A percentile compares a stretch with the other conserved stretches of the same genome.
Conservation (phyloP, 2,888 invertebrate genomes). For the Apoda limacodes region DNA sequence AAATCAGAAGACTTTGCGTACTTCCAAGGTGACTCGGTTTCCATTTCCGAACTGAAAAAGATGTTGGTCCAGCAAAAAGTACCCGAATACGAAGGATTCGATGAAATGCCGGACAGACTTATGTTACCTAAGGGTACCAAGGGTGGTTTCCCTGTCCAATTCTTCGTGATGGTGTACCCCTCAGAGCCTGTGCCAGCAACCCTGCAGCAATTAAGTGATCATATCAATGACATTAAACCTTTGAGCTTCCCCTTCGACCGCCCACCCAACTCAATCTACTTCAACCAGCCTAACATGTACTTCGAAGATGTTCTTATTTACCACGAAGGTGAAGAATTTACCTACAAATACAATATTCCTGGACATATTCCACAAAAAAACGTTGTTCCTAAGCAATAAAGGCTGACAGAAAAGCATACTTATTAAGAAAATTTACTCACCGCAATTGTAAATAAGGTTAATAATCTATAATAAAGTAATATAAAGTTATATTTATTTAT, state of each 20-base stretch:
- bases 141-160: slow-evolving; percentile 74
- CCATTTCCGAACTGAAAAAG: slow-evolving; percentile 69
- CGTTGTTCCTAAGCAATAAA: slow-evolving; percentile 28
- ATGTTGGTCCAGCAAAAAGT: slow-evolving; percentile 65
- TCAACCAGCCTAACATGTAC: slow-evolving; percentile 70
- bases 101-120: slow-evolving; percentile 75
- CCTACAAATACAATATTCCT: slow-evolving; percentile 35
- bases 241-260: slow-evolving; percentile 72
- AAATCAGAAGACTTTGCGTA: slow-evolving; percentile 73
- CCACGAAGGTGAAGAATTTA: slow-evolving; percentile 49
- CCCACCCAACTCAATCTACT: slow-evolving; percentile 48
- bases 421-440: no score
- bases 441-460: no score
- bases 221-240: slow-evolving; percentile 57
- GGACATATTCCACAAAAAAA: slow-evolving; percentile 25
- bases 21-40: slow-evolving; percentile 72
- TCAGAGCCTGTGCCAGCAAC: slow-evolving; percentile 45
- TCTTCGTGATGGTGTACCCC: slow-evolving; percentile 73
- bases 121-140: slow-evolving; percentile 78
- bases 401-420: slow-evolving; percentile 27
- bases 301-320: slow-evolving; percentile 69
- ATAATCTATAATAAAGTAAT: no score
- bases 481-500: no score
- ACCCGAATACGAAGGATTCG: slow-evolving; percentile 64
- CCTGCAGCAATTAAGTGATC: slow-evolving; percentile 29